These are phyloP conservation scores for Xanthia icteritia DNA, from an alignment of 2,888 invertebrate species.

Conservation along the genomic window DNA sequence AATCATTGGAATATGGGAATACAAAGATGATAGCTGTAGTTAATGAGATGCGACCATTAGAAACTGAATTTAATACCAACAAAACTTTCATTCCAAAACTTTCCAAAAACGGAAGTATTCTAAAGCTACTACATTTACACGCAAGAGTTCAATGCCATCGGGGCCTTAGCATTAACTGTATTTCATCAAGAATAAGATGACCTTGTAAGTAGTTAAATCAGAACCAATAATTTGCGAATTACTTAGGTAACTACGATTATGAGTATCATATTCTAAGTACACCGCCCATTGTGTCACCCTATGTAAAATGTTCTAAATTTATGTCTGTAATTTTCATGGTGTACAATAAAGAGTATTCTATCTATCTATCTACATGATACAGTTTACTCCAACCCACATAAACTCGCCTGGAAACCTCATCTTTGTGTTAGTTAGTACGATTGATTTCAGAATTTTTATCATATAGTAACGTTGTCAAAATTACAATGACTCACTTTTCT, in stretches of 20 bases:
- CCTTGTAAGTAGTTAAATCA: background rate
- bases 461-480: background rate
- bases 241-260: background rate
- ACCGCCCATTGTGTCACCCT: too few relatives aligned
- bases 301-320: too few relatives aligned
- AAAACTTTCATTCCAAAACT: background rate
- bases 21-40: background rate
- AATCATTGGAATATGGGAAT: background rate
- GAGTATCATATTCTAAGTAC: background rate
- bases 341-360: too few relatives aligned
- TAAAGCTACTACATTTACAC: background rate
- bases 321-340: too few relatives aligned
- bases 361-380: background rate
- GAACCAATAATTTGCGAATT: background rate
- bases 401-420: background rate
- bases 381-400: background rate
- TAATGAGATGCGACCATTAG: background rate
- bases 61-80: background rate
- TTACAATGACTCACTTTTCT: slow-evolving; percentile 8
- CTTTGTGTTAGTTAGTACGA: background rate
- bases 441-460: background rate
- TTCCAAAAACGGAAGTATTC: background rate
- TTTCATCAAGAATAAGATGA: too few relatives aligned
- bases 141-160: background rate
- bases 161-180: background rate